Evolutionary conservation across 2,797 vertebrate genomes (phyloP).

Genomic region (Ceryle rudis): DNA sequence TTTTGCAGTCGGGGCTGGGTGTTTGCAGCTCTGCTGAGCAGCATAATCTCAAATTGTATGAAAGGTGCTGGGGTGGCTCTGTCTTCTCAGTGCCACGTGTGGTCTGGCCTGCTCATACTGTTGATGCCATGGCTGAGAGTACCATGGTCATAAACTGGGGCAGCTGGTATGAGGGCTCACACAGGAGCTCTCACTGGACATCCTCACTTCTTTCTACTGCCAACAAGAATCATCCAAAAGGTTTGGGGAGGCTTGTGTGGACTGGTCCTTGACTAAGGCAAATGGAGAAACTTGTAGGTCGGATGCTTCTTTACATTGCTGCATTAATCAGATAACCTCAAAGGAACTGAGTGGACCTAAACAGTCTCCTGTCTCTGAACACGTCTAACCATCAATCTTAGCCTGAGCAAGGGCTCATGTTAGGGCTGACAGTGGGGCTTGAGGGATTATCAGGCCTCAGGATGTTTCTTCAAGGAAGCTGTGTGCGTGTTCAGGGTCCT

Average conservation of each 20-base stretch:
- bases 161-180: background rate
- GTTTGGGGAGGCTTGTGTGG: background rate
- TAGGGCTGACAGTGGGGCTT: background rate
- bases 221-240: background rate
- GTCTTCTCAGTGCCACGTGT: background rate
- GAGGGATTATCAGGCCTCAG: background rate
- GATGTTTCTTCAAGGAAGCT: background rate
- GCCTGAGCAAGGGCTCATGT: background rate
- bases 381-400: background rate
- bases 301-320: background rate
- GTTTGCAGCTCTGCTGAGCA: background rate
- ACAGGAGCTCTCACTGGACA: background rate
- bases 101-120: background rate
- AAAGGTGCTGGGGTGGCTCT: background rate
- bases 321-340: background rate
- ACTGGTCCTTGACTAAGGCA: background rate
- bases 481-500: background rate
- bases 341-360: background rate
- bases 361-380: background rate
- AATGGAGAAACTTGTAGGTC: background rate
- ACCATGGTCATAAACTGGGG: accelerated
- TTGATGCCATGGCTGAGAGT: background rate
- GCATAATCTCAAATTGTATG: background rate
- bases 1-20: background rate
- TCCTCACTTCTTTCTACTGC: background rate